Evolutionary conservation across 2,113 vertebrate species (phyloP), one percentile per base, ranked within the genome.

Genomic region (Nothobranchius furzeri): DNA sequence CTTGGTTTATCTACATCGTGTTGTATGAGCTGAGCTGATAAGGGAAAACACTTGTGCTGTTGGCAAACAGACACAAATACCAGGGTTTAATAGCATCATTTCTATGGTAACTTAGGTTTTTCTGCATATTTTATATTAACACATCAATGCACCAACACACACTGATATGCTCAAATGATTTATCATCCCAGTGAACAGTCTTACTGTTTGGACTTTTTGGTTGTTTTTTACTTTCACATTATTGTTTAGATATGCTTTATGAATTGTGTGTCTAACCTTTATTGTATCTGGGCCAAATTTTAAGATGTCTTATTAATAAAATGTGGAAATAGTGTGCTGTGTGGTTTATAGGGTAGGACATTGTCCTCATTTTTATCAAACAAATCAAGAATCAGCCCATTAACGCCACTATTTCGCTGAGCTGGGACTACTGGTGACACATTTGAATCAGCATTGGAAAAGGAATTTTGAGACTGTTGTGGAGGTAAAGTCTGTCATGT

Each of bases 221-320:
- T 13, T 59, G 0, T 59, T 24, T 59, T 13, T 13, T 37, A 43
- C 35, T 64, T 12, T 20, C 20, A 20, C 20, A 4, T 30, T 30
- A 30, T 12, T 67, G 51, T 78, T 12, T 73, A 58, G 66, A 64
- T 25, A 48, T 63, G 47, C 9, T 40, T 75, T 57, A 65, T 43
- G 50, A 51, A 64, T 59, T 51, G 17, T 76, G 10, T 76, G 55
- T 50, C 14, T 49, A 36, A 45, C 75, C 70, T 70, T 47, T 14
- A 30, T 30, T 66, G 62, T 73, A 73, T 68, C 51, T 56, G 73
- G 76, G 72, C 61, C 82, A 84, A 81, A 79, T 68, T 56, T 13
- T 12, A 24, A 25, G 56, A 48, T 46, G 59, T 68, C 58, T 15
- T 47, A 12, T 17, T 17, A 62, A 40, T 35, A 10, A 20, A 6